Percentiles rank a stretch among this genome's conserved stretches.
phyloP scores from a whole-genome alignment of 2,888 invertebrate genomes.

The Rhorus exstirpatorius region DNA sequence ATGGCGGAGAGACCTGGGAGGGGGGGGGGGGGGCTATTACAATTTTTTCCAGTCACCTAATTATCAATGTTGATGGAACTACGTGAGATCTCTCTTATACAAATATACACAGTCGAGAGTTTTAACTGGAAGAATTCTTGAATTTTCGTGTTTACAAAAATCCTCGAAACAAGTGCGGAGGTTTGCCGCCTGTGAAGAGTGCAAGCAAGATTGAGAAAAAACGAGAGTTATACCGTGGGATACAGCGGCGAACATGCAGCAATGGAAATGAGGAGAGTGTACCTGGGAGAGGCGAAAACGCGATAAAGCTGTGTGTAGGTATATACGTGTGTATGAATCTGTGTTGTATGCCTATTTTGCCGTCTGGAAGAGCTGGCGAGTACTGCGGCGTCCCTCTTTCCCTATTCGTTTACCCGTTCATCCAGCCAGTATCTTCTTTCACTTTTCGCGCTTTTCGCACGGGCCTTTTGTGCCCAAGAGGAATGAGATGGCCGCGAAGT shows the following conservation, averaged over 20 bases:
- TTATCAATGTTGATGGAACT: slow-evolving; percentile 75
- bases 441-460: slow-evolving; percentile 43
- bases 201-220: slow-evolving; percentile 53
- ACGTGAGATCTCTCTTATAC: neutral
- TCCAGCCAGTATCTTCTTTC: slow-evolving; percentile 27
- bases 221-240: slow-evolving; percentile 30
- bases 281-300: neutral
- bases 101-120: slow-evolving; percentile 26
- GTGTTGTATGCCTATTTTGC: slow-evolving; percentile 29
- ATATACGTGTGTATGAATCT: slow-evolving; percentile 20
- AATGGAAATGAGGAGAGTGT: slow-evolving; percentile 27
- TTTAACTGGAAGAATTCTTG: slow-evolving; percentile 16
- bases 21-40: neutral
- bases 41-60: slow-evolving; percentile 78
- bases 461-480: slow-evolving; percentile 37
- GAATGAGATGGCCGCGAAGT: slow-evolving; percentile 38
- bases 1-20: slow-evolving; percentile 62
- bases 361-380: slow-evolving; percentile 25
- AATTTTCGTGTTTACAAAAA: slow-evolving; percentile 57
- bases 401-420: slow-evolving; percentile 38
- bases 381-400: neutral
- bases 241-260: slow-evolving; percentile 26
- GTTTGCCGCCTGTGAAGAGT: slow-evolving; percentile 36
- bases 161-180: slow-evolving; percentile 30
- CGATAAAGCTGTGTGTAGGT: neutral